Evolutionary conservation across 92 coral and sea anemone species (phyloP), one percentile per base, ranked within the genome.

Genomic region (Parazoanthus atlanticus): DNA sequence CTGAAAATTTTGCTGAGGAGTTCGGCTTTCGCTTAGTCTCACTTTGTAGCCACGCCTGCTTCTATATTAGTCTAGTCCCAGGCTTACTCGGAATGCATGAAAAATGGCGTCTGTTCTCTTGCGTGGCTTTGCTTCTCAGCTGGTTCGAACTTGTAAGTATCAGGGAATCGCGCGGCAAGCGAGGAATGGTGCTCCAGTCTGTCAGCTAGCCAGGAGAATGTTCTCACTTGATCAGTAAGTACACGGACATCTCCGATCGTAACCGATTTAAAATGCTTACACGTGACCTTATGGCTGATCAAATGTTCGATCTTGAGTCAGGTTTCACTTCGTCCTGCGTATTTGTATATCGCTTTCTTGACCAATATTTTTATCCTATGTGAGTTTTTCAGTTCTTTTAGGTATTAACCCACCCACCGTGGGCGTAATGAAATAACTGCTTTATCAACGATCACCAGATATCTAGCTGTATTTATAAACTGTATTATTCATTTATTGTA

Each of bases 141-240:
- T 95, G 40, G 32, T 72, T 52, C 93, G 92, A 9, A 85, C 86
- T 80, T 93, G 89, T 66, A 86, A 88, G 43, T 46, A 85, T 81
- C 74, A 88, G 47, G 3, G 89, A 41, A 79, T 47, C 79, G 77
- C 89, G 28, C 91, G 86, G 26, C 91, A 88, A 67, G 74, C 85
- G 17, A 89, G 92, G 79, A 91, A 76, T 64, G 92, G 87, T 70
- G 90, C 78, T 1, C 95, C 95, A 25, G 75, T 88, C 1, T 81
- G 64, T 75, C 66, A 88, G 28, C 26, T 89, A 26, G 61, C 91
- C 7, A 91, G 88, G 30, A 85, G 94, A 80, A 89, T 89, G 91
- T 88, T 95, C 33, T 93, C 94, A 2, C 76, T 88, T 43, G 79
- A 86, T 82, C 88, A 89, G 95, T 93, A 89, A 88, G 95, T 64